These are phyloP conservation scores for Cyprinella venusta DNA, from an alignment of 2,797 vertebrate genomes.

Conservation along the genomic window DNA sequence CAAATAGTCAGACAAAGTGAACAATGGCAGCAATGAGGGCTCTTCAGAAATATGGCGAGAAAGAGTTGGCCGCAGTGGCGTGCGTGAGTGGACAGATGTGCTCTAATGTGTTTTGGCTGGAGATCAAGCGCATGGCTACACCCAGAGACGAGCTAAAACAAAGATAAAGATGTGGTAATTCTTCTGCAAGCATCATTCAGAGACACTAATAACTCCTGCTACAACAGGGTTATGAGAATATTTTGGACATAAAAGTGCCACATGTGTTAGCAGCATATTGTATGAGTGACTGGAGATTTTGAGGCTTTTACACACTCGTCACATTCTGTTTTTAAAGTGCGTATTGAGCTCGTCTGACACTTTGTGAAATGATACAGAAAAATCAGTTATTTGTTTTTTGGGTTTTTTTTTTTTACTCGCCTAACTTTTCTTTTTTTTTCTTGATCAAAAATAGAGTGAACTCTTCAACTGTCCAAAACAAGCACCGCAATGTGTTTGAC, in stretches of 20 bases:
- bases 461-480: constrained; percentile 49
- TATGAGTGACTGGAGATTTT: constrained; percentile 30
- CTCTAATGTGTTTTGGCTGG: constrained; percentile 81
- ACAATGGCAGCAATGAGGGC: constrained; percentile 64
- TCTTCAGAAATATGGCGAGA: constrained; percentile 63
- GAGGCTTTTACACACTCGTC: constrained; percentile 4
- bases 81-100: constrained; percentile 81
- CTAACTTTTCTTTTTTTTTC: constrained; percentile 20
- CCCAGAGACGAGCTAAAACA: constrained; percentile 72
- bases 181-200: constrained; percentile 62
- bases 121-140: constrained; percentile 62
- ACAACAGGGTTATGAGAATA: constrained; percentile 56
- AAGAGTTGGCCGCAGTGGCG: constrained; percentile 61
- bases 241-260: constrained; percentile 41
- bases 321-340: constrained; percentile 20
- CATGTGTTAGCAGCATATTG: constrained; percentile 36
- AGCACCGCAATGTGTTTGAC: constrained; percentile 77
- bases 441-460: constrained; percentile 30
- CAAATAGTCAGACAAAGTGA: constrained; percentile 61
- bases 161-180: constrained; percentile 64
- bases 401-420: constrained; percentile 1
- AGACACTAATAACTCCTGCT: constrained; percentile 57
- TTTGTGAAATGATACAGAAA: constrained; percentile 18
- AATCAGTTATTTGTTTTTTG: neutral
- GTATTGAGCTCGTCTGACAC: neutral